A percentile compares a stretch with the other conserved stretches of the same genome.
These are phyloP conservation scores for Euschistus heros DNA, from an alignment of 1,140 invertebrate genomes.

Conservation along the genomic window DNA sequence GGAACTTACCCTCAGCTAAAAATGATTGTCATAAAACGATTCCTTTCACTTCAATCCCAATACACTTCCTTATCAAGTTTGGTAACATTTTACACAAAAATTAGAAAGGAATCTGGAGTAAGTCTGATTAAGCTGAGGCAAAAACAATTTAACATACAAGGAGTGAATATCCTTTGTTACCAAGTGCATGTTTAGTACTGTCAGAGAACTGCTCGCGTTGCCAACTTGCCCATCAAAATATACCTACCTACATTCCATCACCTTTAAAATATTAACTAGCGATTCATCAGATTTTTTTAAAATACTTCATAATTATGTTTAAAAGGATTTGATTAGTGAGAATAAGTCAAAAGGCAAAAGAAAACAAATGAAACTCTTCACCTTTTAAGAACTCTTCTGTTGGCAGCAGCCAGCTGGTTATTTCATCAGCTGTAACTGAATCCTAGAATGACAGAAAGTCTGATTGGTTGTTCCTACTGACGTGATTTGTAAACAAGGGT, in stretches of 20 bases:
- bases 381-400: not conserved
- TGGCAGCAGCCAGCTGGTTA: slow-evolving; percentile 13
- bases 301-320: too few species aligned
- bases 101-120: not conserved
- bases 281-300: not conserved
- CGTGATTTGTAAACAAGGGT: too few species aligned
- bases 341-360: too few species aligned
- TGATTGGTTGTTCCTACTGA: not conserved
- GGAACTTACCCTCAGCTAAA: slow-evolving; percentile 3
- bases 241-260: not conserved
- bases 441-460: not conserved
- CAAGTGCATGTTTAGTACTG: slow-evolving; percentile 17
- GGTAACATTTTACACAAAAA: slow-evolving; percentile 13
- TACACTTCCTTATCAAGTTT: slow-evolving; percentile 1
- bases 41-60: not conserved
- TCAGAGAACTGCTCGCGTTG: not conserved
- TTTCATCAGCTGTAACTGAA: slow-evolving; percentile 14
- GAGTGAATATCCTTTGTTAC: slow-evolving; percentile 8
- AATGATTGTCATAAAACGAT: slow-evolving; percentile 17
- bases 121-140: not conserved
- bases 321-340: too few species aligned
- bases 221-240: not conserved
- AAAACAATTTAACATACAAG: not conserved
- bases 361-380: too few species aligned
- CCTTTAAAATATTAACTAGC: not conserved